Conservation (phyloP, 2,888 invertebrate genomes). For the Drosophila flavopinicola region DNA sequence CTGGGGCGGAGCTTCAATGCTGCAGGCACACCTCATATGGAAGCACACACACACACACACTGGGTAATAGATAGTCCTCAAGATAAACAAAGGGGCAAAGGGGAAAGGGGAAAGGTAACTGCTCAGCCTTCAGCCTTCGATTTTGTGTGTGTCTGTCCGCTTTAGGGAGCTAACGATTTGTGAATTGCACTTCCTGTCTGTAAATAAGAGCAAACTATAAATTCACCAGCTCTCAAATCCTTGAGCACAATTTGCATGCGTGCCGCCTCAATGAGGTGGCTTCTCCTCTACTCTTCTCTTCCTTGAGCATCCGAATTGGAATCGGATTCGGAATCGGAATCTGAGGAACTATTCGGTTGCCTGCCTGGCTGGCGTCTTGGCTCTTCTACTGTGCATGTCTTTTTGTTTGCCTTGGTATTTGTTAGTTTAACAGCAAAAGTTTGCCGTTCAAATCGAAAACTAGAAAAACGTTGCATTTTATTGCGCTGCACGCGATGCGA, state of each 20-base stretch:
- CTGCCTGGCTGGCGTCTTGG: slow-evolving; percentile 56
- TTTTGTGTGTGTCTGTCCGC: slow-evolving; percentile 52
- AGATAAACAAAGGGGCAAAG: slow-evolving; percentile 46
- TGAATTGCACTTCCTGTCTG: slow-evolving; percentile 80
- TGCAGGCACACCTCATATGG: slow-evolving; percentile 14
- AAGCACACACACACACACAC: too few relatives aligned
- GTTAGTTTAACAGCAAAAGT: slow-evolving; percentile 82
- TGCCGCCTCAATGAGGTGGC: slow-evolving; percentile 45
- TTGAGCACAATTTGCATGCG: slow-evolving; percentile 72
- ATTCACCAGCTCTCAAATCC: slow-evolving; percentile 65
- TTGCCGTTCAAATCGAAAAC: slow-evolving; percentile 78
- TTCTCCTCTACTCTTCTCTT: too few relatives aligned
- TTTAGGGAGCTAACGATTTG: slow-evolving; percentile 79
- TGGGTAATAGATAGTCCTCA: slow-evolving; percentile 44
- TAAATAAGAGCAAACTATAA: slow-evolving; percentile 79
- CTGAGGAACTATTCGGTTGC: slow-evolving; percentile 34
- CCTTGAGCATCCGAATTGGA: slow-evolving; percentile 23
- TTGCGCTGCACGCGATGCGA: slow-evolving; percentile 40
- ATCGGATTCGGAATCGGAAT: slow-evolving; percentile 36
- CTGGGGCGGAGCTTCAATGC: slow-evolving; percentile 15
- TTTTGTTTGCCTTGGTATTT: slow-evolving; percentile 55
- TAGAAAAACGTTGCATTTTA: slow-evolving; percentile 73
- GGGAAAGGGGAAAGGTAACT: slow-evolving; percentile 29
- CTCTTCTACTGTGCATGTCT: slow-evolving; percentile 21
- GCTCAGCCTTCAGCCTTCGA: slow-evolving; percentile 41